A percentile compares a stretch with the other conserved stretches of the same genome.
Conservation (phyloP, 2,888 invertebrate species). For the Agrochola litura region DNA sequence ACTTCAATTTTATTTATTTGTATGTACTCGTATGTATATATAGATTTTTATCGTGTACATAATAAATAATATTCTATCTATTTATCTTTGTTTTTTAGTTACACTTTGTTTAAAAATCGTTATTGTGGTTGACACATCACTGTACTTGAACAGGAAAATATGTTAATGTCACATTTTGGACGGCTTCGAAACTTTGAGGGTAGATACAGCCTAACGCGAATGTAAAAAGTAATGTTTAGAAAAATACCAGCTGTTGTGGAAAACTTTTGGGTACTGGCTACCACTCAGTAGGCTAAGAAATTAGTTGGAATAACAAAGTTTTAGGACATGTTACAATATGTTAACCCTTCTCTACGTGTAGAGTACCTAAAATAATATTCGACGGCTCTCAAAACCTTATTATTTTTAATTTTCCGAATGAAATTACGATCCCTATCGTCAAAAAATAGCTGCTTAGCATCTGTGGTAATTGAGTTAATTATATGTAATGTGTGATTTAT, state of each 20-base stretch:
- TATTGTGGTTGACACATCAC: constrained; percentile 6
- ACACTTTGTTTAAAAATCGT: neutral
- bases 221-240: constrained; percentile 31
- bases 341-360: neutral
- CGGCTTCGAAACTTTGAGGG: constrained; percentile 37
- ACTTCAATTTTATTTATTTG: too few species aligned
- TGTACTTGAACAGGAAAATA: constrained; percentile 65
- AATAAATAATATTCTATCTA: neutral
- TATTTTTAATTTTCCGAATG: neutral
- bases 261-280: constrained; percentile 33
- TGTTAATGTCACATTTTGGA: constrained; percentile 72
- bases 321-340: constrained; percentile 11
- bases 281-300: neutral
- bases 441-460: neutral
- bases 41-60: neutral
- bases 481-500: too few species aligned
- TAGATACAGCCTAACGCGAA: constrained; percentile 4
- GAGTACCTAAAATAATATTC: constrained; percentile 4
- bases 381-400: neutral
- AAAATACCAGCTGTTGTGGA: constrained; percentile 36
- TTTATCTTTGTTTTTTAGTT: neutral
- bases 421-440: neutral
- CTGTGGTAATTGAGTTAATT: too few species aligned
- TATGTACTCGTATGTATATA: neutral
- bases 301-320: constrained; percentile 20